These are phyloP conservation scores for Argyresthia albistria DNA, from an alignment of 2,888 invertebrate species.

Conservation along the genomic window DNA sequence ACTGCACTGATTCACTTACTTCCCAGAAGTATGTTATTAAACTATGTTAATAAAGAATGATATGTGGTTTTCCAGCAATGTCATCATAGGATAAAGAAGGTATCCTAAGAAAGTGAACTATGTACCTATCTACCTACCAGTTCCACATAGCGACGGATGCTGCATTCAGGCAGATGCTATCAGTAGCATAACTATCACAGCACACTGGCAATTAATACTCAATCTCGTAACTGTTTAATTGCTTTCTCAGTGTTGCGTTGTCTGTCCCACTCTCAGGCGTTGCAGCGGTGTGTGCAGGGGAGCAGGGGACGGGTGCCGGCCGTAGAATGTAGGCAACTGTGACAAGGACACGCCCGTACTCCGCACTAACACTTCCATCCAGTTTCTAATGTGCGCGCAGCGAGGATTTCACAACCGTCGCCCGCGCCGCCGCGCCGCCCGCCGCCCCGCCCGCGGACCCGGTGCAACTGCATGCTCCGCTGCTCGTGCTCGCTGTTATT, in stretches of 20 bases:
- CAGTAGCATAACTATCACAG: not conserved
- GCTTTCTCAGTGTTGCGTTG: constrained; percentile 55
- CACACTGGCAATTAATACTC: not conserved
- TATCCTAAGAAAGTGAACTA: not conserved
- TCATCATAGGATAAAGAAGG: not conserved
- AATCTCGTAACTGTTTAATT: constrained; percentile 36
- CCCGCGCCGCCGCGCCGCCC: constrained; percentile 36
- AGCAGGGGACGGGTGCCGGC: constrained; percentile 45
- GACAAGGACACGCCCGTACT: constrained; percentile 72
- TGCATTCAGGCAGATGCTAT: not conserved
- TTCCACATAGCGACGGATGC: not conserved
- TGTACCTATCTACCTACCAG: not conserved
- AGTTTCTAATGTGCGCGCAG: constrained; percentile 66
- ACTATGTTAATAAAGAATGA: too few relatives aligned
- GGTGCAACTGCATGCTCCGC: constrained; percentile 6
- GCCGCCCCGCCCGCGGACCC: constrained; percentile 30
- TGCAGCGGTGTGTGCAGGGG: constrained; percentile 18
- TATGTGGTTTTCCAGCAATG: not conserved
- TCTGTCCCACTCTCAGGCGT: constrained; percentile 48
- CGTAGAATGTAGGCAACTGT: constrained; percentile 71
- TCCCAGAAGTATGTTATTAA: too few relatives aligned
- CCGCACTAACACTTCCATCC: constrained; percentile 67
- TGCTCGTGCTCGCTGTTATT: constrained; percentile 28
- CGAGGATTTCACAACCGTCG: constrained; percentile 56
- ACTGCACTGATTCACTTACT: too few relatives aligned